These are phyloP conservation scores for Discoglossus pictus DNA, from an alignment of 2,797 vertebrate genomes.

Conservation along the genomic window DNA sequence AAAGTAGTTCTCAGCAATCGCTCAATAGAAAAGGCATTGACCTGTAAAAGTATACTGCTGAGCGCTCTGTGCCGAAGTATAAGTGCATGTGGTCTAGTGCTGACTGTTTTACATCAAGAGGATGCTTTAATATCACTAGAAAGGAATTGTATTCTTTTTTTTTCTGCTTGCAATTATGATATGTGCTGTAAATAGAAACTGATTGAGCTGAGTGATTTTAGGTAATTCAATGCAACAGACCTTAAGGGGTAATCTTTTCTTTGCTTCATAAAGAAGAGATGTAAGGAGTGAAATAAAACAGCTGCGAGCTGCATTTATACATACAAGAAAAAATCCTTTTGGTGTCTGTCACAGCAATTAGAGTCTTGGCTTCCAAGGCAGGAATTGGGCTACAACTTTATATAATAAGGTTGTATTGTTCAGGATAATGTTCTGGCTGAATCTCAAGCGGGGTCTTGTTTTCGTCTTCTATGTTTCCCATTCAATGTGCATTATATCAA, in stretches of 20 bases:
- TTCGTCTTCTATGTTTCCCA: too few relatives aligned
- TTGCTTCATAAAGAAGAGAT: constrained; percentile 19
- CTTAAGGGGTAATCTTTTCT: constrained; percentile 43
- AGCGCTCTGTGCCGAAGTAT: constrained; percentile 50
- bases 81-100: constrained; percentile 51
- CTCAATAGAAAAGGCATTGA: constrained; percentile 65
- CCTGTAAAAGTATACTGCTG: constrained; percentile 58
- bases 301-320: constrained; percentile 16
- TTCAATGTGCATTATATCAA: too few relatives aligned
- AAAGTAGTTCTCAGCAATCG: constrained; percentile 57
- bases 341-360: constrained; percentile 10
- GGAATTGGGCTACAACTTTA: constrained; percentile 1
- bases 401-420: constrained; percentile 10
- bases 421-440: background rate
- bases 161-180: constrained; percentile 47
- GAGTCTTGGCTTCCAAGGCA: constrained; percentile 3
- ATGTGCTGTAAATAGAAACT: constrained; percentile 46
- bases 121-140: constrained; percentile 56
- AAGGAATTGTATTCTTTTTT: constrained; percentile 46
- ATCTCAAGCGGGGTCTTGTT: background rate
- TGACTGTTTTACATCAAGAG: constrained; percentile 55
- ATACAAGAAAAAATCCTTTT: constrained; percentile 26
- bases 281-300: constrained; percentile 10
- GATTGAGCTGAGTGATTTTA: constrained; percentile 28
- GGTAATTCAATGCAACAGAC: constrained; percentile 38